These are phyloP conservation scores for Ammodytes marinus DNA, from an alignment of 2,113 vertebrate genomes.

Conservation along the genomic window DNA sequence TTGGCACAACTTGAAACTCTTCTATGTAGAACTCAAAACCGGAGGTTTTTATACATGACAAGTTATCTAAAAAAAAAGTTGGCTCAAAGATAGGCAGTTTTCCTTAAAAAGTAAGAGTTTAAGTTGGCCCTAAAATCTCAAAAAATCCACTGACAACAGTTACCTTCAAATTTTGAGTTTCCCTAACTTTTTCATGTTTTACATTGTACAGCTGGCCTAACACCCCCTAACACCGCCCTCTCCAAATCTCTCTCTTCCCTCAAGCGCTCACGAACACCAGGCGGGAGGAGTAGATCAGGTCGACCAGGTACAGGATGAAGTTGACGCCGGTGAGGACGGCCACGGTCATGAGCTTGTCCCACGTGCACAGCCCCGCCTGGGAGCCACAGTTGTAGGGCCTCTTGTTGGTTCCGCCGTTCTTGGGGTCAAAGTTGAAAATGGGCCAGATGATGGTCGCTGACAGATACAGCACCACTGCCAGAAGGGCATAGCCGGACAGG, in stretches of 20 bases:
- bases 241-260: slow-evolving; percentile 18
- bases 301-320: slow-evolving; percentile 89
- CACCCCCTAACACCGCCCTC: too few relatives aligned
- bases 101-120: too few relatives aligned
- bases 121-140: too few relatives aligned
- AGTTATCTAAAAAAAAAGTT: too few relatives aligned
- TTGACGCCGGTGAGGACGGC: slow-evolving; percentile 88
- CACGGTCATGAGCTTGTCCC: slow-evolving; percentile 87
- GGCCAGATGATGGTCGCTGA: slow-evolving; percentile 91
- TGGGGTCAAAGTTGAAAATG: slow-evolving; percentile 88
- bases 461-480: slow-evolving; percentile 89
- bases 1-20: too few relatives aligned
- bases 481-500: slow-evolving; percentile 87
- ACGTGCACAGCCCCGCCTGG: slow-evolving; percentile 40
- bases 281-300: slow-evolving; percentile 89
- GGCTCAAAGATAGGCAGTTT: too few relatives aligned
- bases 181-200: too few relatives aligned
- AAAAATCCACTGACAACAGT: too few relatives aligned
- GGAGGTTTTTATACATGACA: too few relatives aligned
- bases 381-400: slow-evolving; percentile 35
- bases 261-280: slow-evolving; percentile 88
- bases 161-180: too few relatives aligned
- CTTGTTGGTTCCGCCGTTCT: slow-evolving; percentile 42
- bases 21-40: too few relatives aligned
- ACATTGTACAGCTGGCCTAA: slow-evolving; percentile 6